Percentiles rank a stretch among this genome's conserved stretches.
Conservation (phyloP, 2,113 vertebrate species). For the Laticauda laticaudata region DNA sequence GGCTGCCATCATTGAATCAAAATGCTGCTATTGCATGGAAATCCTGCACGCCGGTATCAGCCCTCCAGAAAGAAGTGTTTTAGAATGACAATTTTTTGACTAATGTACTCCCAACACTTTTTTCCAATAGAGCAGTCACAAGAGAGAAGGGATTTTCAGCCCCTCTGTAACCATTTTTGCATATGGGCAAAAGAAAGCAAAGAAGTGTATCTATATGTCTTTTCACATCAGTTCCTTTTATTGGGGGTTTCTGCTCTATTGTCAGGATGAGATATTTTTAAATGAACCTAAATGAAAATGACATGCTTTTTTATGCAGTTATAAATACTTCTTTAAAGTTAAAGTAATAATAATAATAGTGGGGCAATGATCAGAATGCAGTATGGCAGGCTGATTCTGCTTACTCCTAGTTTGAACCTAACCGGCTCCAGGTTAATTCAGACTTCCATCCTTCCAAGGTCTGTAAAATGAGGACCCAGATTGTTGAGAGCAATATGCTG, state of each 20-base stretch:
- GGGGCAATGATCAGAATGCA: background rate
- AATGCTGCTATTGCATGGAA: background rate
- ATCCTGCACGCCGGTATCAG: background rate
- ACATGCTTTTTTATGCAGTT: background rate
- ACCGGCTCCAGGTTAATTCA: background rate
- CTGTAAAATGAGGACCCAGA: background rate
- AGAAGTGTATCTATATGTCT: background rate
- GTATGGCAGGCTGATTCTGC: background rate
- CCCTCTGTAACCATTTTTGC: background rate
- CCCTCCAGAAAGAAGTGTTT: background rate
- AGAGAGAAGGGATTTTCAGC: background rate
- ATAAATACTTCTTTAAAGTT: background rate
- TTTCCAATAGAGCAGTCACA: background rate
- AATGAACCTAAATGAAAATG: background rate
- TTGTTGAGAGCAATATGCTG: background rate
- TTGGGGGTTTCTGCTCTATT: background rate
- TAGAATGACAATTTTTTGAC: background rate
- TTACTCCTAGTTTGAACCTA: background rate
- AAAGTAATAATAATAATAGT: background rate
- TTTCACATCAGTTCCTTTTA: background rate
- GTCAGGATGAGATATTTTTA: background rate
- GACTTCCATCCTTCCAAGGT: background rate
- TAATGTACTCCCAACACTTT: background rate
- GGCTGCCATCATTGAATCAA: background rate
- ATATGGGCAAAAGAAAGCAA: background rate